Base-by-base conservation (phyloP, 2,888 invertebrate species). In the Epirrita christyi region DNA sequence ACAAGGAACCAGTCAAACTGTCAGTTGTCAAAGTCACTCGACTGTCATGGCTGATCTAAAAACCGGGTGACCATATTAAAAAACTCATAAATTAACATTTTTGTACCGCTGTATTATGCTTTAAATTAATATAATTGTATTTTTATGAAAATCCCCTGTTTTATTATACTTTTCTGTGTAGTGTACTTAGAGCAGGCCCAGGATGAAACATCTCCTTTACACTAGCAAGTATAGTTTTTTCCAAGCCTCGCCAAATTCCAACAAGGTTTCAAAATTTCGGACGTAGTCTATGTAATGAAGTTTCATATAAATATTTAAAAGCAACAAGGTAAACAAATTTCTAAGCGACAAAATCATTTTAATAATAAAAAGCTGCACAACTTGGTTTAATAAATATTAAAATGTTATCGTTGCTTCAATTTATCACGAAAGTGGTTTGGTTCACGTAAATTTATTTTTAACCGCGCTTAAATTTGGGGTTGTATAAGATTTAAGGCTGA, bases 401-500 rank as follows among this genome's bases (percentile, higher is more conserved):
- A 61, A 43, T 52, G n/a, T 44, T 47, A 43, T 38, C 43, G 47
- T 43, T 34, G 32, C 11, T 47, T n/a, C 45, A 44, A 59, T 51
- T 55, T 51, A 55, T 47, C 42, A 47, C 38, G 15, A 43, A 47
- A 47, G 21, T 46, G 46, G 38, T 49, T 44, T 40, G 44, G 38
- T 47, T 51, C 43, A 51, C 51, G 55, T 47, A 55, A 59, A 59
- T 59, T n/a, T 51, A 51, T 55, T 59, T 59, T 51, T 55, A 59
- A 47, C 47, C 43, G 43, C 32, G 43, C 32, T 43, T 59, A 21
- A 40, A 34, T 21, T 42, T 34, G 21, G 27, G 50, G 45, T 37
- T 37, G 46, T 58, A 21, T n/a, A 49, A 34, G 48, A 53, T 55
- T 52, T 44, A 40, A 53, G 53, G 48, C 21, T 32, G 15, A 29